These are phyloP conservation scores for Heliconius himera DNA, from an alignment of 1,140 invertebrate species.

Conservation along the genomic window DNA sequence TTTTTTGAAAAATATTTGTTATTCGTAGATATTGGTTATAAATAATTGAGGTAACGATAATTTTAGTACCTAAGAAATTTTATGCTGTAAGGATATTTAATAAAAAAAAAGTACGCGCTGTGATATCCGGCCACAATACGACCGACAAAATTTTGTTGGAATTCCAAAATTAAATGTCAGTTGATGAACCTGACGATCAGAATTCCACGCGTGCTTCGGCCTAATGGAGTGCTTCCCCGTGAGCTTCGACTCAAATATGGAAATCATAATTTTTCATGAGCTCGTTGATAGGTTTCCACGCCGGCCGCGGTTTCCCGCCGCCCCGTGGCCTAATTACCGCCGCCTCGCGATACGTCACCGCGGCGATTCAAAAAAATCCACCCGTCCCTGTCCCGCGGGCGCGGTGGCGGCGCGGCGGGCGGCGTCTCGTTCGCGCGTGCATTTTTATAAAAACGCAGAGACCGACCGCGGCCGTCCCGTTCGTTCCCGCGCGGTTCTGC, in stretches of 20 bases:
- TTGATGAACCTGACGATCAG: constrained; percentile 51
- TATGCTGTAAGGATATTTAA: not conserved
- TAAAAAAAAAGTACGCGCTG: not conserved
- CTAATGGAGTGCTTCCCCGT: constrained; percentile 68
- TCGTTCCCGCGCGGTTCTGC: constrained; percentile 69
- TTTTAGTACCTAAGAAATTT: too few species aligned
- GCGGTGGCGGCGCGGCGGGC: constrained; percentile 35
- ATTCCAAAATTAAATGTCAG: constrained; percentile 45
- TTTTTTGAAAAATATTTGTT: not conserved
- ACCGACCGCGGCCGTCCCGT: constrained; percentile 75
- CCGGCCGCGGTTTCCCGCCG: constrained; percentile 78
- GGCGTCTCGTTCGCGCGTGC: constrained; percentile 67
- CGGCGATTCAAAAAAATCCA: constrained; percentile 78
- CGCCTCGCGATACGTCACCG: constrained; percentile 77
- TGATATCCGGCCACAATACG: not conserved
- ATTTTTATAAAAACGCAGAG: constrained; percentile 82
- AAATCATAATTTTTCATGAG: constrained; percentile 81
- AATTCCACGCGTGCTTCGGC: constrained; percentile 62
- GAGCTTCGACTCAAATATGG: constrained; percentile 66
- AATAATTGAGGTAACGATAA: not conserved
- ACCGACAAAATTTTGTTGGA: not conserved
- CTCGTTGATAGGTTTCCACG: constrained; percentile 79
- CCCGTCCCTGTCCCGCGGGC: constrained; percentile 66
- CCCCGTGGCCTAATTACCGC: constrained; percentile 80
- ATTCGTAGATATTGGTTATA: not conserved